Conservation (phyloP, 2,113 vertebrate genomes). For the Hemiprocne comata region DNA sequence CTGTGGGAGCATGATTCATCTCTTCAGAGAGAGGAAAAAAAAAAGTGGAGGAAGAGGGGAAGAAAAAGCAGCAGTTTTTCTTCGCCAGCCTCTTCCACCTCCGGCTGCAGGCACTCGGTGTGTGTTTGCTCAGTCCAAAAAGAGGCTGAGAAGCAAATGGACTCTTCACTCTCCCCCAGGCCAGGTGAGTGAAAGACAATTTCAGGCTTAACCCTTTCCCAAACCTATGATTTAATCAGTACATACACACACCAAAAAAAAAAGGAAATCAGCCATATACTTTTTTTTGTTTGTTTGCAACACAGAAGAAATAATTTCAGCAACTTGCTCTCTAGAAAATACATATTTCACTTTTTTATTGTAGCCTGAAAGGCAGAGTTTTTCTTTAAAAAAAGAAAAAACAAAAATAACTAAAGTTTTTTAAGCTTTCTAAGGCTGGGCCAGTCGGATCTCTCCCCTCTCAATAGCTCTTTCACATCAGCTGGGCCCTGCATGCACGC, state of each 20-base stretch:
- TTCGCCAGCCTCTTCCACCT: conserved; percentile 19
- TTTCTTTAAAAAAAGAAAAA: neutral
- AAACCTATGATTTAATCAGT: conserved; percentile 41
- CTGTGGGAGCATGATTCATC: conserved; percentile 78
- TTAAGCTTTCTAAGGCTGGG: neutral
- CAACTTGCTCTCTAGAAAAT: neutral
- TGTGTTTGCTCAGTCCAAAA: neutral
- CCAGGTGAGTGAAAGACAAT: conserved; percentile 17
- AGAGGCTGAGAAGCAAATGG: neutral
- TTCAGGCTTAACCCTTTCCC: neutral
- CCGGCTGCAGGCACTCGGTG: neutral
- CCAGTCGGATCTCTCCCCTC: conserved; percentile 6
- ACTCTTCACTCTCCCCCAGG: neutral
- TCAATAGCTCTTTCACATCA: conserved; percentile 64
- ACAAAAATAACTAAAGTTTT: neutral
- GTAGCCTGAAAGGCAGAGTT: neutral
- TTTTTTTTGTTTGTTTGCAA: neutral
- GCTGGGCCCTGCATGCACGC: conserved; percentile 33
- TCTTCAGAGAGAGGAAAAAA: conserved; percentile 1
- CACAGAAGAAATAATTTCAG: neutral
- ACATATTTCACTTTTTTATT: neutral
- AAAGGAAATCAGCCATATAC: neutral
- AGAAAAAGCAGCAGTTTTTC: neutral
- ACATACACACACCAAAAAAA: too few relatives aligned
- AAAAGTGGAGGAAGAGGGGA: neutral